These are phyloP conservation scores for Protobothrops flavoviridis DNA, from an alignment of 2,113 vertebrate species.

Conservation along the genomic window DNA sequence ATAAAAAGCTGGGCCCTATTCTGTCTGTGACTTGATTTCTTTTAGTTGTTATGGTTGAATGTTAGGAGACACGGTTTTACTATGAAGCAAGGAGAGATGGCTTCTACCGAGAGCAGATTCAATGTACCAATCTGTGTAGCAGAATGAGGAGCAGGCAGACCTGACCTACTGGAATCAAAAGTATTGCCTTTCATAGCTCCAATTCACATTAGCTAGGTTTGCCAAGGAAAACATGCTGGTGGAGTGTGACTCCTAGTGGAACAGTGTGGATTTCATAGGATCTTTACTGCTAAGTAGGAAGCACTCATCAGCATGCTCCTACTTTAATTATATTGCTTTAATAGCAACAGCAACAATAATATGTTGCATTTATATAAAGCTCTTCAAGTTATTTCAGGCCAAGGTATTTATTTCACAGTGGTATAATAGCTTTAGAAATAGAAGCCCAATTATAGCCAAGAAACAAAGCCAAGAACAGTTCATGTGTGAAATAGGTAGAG, in stretches of 20 bases:
- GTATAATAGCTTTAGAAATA: neutral
- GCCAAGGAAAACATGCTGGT: neutral
- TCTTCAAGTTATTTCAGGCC: neutral
- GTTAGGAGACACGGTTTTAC: neutral
- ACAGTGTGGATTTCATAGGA: neutral
- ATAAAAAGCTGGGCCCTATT: conserved; percentile 14
- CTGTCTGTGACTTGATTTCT: neutral
- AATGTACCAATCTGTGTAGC: neutral
- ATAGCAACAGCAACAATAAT: neutral
- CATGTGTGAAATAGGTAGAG: neutral
- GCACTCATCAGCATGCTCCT: neutral
- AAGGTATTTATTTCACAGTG: neutral
- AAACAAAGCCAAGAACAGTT: neutral
- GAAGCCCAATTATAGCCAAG: neutral
- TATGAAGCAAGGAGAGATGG: neutral
- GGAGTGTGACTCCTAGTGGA: neutral
- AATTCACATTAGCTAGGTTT: neutral
- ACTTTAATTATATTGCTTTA: neutral
- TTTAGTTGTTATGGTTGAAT: neutral
- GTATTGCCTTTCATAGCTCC: neutral
- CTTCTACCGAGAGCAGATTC: neutral
- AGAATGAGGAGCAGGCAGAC: neutral
- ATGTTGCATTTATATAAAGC: neutral
- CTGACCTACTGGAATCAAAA: neutral
- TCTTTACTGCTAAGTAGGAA: neutral